phyloP scores from a whole-genome alignment of 1,140 invertebrate species.

The Bombus sylvicola region DNA sequence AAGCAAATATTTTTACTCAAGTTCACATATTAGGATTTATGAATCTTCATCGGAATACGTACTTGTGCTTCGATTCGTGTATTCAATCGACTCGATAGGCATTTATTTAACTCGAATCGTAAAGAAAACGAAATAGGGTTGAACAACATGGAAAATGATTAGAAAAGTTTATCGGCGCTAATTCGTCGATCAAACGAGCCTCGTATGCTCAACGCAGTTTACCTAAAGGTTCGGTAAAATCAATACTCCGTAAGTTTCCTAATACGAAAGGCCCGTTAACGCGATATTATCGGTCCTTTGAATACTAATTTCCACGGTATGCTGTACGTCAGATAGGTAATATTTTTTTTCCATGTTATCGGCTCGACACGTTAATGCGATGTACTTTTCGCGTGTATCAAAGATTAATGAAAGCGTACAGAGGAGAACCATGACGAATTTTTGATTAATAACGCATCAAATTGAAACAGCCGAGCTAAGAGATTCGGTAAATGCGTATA shows the following conservation, averaged over 20 bases:
- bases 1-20: neutral
- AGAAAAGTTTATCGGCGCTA: conserved; percentile 39
- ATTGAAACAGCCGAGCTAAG: conserved; percentile 19
- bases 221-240: conserved; percentile 44
- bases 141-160: neutral
- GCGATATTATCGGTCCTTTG: conserved; percentile 47
- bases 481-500: neutral
- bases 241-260: conserved; percentile 45
- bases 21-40: neutral
- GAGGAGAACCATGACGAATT: conserved; percentile 30
- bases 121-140: neutral
- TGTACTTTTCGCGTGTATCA: conserved; percentile 29
- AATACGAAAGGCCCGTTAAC: conserved; percentile 44
- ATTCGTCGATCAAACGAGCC: conserved; percentile 36
- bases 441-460: conserved; percentile 41
- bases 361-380: conserved; percentile 2
- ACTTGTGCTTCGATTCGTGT: neutral
- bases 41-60: neutral
- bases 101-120: neutral
- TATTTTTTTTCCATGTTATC: conserved; percentile 32
- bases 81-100: neutral
- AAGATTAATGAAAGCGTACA: conserved; percentile 45
- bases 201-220: conserved; percentile 30
- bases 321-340: conserved; percentile 6
- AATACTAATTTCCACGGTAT: conserved; percentile 46